A percentile compares a stretch with the other conserved stretches of the same genome.
Conservation (phyloP, 1,140 invertebrate species). For the Gonatopus flavifemur region DNA sequence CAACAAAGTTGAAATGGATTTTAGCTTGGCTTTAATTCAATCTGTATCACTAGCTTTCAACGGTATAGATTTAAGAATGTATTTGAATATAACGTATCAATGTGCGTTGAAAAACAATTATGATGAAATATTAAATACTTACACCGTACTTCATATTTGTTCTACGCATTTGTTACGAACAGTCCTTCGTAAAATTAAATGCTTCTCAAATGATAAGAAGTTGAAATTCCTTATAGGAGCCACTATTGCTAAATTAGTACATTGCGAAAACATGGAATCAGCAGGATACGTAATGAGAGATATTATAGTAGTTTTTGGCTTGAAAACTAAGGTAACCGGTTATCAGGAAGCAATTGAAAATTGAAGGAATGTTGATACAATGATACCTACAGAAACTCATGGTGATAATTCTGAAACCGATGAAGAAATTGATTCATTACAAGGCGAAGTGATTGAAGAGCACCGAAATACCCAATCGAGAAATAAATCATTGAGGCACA, state of each 20-base stretch:
- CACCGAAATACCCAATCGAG: too few species aligned
- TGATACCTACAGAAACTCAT: too few species aligned
- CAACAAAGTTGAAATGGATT: too few species aligned
- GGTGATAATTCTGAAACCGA: too few species aligned
- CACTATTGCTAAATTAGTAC: not conserved
- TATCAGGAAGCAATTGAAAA: too few species aligned
- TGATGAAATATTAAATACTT: not conserved
- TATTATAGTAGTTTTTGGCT: not conserved
- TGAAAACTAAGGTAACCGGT: too few species aligned
- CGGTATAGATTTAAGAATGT: not conserved
- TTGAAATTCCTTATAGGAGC: not conserved
- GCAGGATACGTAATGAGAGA: not conserved
- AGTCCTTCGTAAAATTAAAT: not conserved
- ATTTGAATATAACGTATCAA: not conserved
- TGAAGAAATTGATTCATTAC: too few species aligned
- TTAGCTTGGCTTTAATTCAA: not conserved
- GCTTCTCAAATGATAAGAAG: not conserved
- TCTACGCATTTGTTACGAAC: too few species aligned
- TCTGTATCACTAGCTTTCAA: not conserved
- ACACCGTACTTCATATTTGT: not conserved
- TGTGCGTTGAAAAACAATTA: not conserved
- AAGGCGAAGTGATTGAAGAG: too few species aligned
- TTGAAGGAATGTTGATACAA: too few species aligned
- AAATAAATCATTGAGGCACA: too few species aligned
- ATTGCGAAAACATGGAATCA: not conserved